These are phyloP conservation scores for Dasysyrphus tricinctus DNA, from an alignment of 2,888 invertebrate species.

Conservation along the genomic window DNA sequence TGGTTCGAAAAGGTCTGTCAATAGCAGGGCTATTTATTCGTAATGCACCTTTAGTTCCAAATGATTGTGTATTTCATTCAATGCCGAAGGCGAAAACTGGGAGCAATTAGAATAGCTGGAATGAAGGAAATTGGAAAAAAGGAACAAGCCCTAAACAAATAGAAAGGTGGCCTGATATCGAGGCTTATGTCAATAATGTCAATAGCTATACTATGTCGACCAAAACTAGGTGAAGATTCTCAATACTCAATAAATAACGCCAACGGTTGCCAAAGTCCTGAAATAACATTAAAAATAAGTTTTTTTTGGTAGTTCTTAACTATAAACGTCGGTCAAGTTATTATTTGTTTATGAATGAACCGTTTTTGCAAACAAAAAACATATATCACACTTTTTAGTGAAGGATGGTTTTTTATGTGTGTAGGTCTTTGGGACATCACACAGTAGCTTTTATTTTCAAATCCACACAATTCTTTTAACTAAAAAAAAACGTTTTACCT, in stretches of 20 bases:
- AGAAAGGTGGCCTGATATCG: slow-evolving; percentile 63
- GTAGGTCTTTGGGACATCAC: background rate
- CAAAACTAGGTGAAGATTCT: slow-evolving; percentile 77
- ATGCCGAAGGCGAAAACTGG: slow-evolving; percentile 80
- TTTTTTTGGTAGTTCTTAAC: slow-evolving; percentile 58
- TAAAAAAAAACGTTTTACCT: background rate
- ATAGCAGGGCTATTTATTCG: slow-evolving; percentile 80
- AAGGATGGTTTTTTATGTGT: background rate
- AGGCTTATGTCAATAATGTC: slow-evolving; percentile 78
- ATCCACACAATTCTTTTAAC: background rate
- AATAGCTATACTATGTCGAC: slow-evolving; percentile 79
- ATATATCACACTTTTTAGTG: slow-evolving; percentile 27
- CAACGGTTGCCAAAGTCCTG: slow-evolving; percentile 83
- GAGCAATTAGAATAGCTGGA: slow-evolving; percentile 80
- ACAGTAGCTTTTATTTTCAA: background rate
- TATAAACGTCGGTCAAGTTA: slow-evolving; percentile 45
- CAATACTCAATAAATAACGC: slow-evolving; percentile 81
- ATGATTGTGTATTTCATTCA: slow-evolving; percentile 81
- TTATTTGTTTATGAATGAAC: slow-evolving; percentile 34
- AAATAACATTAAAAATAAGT: slow-evolving; percentile 75
- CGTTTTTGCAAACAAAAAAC: slow-evolving; percentile 16
- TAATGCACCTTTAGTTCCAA: slow-evolving; percentile 78
- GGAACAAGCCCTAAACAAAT: slow-evolving; percentile 60
- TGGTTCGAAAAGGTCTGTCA: slow-evolving; percentile 79
- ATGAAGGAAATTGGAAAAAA: slow-evolving; percentile 78